A percentile compares a stretch with the other conserved stretches of the same genome.
phyloP scores from a whole-genome alignment of 2,888 invertebrate genomes.

The Athalia circularis region DNA sequence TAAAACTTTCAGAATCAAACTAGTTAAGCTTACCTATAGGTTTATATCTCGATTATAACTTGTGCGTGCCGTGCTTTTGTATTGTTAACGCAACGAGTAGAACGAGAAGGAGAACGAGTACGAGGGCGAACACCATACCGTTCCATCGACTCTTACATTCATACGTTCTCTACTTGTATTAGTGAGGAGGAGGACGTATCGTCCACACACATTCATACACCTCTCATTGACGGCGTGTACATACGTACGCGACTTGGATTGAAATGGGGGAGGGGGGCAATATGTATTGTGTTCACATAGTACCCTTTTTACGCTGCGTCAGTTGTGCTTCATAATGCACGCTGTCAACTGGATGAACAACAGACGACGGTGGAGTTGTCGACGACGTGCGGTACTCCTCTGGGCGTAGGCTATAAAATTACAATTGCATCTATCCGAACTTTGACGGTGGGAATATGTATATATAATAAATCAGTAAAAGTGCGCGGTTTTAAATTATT shows the following conservation, averaged over 20 bases:
- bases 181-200: too few relatives aligned
- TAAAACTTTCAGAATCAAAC: too few relatives aligned
- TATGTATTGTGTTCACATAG: conserved; percentile 26
- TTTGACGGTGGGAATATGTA: too few relatives aligned
- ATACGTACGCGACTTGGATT: background rate
- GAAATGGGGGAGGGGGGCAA: conserved; percentile 20
- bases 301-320: conserved; percentile 43
- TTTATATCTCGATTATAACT: too few relatives aligned
- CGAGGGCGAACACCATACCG: too few relatives aligned
- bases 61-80: too few relatives aligned
- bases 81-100: too few relatives aligned
- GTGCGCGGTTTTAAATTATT: too few relatives aligned
- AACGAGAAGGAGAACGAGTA: too few relatives aligned
- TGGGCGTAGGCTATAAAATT: conserved; percentile 42
- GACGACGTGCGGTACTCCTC: background rate
- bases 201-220: background rate
- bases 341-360: conserved; percentile 43
- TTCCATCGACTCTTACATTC: background rate
- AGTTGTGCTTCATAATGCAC: conserved; percentile 43
- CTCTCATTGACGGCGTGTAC: conserved; percentile 18
- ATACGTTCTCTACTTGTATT: background rate
- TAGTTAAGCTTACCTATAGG: too few relatives aligned
- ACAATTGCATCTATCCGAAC: conserved; percentile 2
- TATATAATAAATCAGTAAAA: too few relatives aligned
- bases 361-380: conserved; percentile 28